Base-by-base conservation (phyloP, 2,888 invertebrate species). In the Argyresthia goedartella region DNA sequence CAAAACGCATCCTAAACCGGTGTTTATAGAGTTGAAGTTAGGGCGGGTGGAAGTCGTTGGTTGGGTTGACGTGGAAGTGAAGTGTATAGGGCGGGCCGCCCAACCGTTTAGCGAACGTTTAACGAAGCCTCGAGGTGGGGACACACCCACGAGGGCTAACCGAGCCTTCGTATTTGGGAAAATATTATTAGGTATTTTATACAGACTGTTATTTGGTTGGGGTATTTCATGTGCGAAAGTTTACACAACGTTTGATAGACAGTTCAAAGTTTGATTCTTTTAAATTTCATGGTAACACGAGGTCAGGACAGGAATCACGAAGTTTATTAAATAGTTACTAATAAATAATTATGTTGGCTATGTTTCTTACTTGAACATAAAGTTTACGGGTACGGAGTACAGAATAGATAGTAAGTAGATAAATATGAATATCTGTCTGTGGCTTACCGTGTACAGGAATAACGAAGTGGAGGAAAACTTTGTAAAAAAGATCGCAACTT, bases 71-170 rank as follows among this genome's bases (percentile, higher is more conserved):
- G 69, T 76, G 67, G 63, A 56, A 64, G 65, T 65, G 64, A 70
- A 73, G 71, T 67, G 60, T 62, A 73, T 75, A 82, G 85, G 86
- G 86, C 86, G 85, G 85, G 81, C 85, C 85, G 86, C 86, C 86
- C 86, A 86, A 86, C 77, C 86, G 85, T 85, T 86, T 86, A 85
- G 77, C 78, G 76, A 78, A 71, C 82, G 82, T 85, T 86, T 86
- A 85, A 73, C 77, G 73, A 71, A 73, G 75, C 68, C 71, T 72
- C 69, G 73, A 71, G 73, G 73, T 71, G 75, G 60, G 70, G 82
- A 78, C 82, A 82, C 86, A 79, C 85, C 85, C 85, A 72, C 74
- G 61, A 63, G 69, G 73, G 71, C 60, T 62, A 59, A 59, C 42
- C n/a, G 11, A 46, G 9, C 10, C n/a, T 11, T n/a, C 39, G 3